Base-by-base conservation (phyloP, 2,888 invertebrate genomes). In the Drosophila mettleri region DNA sequence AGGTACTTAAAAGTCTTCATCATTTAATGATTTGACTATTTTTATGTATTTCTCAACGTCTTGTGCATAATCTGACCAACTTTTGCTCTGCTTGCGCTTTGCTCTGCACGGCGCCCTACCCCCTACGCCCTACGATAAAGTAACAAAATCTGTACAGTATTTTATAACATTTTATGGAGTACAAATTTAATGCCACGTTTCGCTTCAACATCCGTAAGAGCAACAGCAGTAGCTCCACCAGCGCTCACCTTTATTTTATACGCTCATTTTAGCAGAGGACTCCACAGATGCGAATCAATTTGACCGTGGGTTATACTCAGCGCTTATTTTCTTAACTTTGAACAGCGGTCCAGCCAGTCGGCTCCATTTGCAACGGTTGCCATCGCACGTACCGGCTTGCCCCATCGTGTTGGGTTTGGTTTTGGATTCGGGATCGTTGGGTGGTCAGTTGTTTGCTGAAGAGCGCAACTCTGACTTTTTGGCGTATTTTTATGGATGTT, bases 311-410 rank as follows among this genome's bases (percentile, higher is more conserved):
- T 34, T 51, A 67, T 55, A 49, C 57, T 58, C 51, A n/a, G 53
- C 53, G 63, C 38, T 65, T 74, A 86, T 68, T 78, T 81, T 73
- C 82, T 64, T 60, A 63, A 61, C 46, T 70, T 54, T 14, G n/a
- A 33, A 24, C 20, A 53, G 39, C 65, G 18, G 45, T 29, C 29
- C 27, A 45, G 24, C 16, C 24, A 68, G 65, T 51, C 53, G 69
- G 66, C 75, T 81, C 73, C 64, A 81, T 75, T 80, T 78, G 75
- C 81, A 67, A 75, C 72, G 62, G 38, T 55, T 79, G 70, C 71
- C 79, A 65, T 52, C 55, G 70, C 82, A 83, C 88, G 86, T 78
- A 72, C 63, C 31, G 16, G 65, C 53, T 66, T 73, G 86, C 79
- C 85, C 51, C 71, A 68, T 61, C 63, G 62, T 73, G 64, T 60